A percentile compares a stretch with the other conserved stretches of the same genome.
phyloP scores from a whole-genome alignment of 2,888 invertebrate species.

The Thymelicus sylvestris region DNA sequence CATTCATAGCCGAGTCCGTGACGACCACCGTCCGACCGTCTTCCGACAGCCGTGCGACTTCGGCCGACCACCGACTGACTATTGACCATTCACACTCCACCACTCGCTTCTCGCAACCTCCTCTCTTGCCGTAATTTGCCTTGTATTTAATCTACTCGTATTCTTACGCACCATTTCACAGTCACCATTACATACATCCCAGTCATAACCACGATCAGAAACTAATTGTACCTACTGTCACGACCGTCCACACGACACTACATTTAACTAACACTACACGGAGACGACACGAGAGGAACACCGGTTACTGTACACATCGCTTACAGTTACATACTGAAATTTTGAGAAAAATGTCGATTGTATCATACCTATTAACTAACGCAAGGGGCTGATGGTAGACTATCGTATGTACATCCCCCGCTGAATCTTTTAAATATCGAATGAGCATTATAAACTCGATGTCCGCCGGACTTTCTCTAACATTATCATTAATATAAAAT shows the following conservation, averaged over 20 bases:
- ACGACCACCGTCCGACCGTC: constrained; percentile 16
- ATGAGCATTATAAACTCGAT: constrained; percentile 77
- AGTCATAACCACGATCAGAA: constrained; percentile 59
- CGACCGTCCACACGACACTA: constrained; percentile 58
- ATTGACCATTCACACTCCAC: constrained; percentile 39
- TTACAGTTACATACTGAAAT: constrained; percentile 56
- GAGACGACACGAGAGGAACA: constrained; percentile 82
- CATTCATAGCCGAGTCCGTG: constrained; percentile 64
- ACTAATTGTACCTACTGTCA: constrained; percentile 67
- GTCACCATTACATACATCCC: constrained; percentile 50
- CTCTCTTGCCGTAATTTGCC: constrained; percentile 35
- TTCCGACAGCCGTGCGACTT: constrained; percentile 1
- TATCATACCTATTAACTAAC: constrained; percentile 69
- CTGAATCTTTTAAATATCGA: constrained; percentile 63
- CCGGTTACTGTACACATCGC: constrained; percentile 81
- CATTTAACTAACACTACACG: constrained; percentile 74
- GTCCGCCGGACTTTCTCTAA: constrained; percentile 72
- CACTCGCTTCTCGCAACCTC: constrained; percentile 37
- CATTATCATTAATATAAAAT: constrained; percentile 77
- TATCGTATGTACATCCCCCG: constrained; percentile 77
- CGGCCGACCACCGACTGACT: constrained; percentile 22
- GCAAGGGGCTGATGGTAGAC: constrained; percentile 62
- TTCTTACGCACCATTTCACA: constrained; percentile 46
- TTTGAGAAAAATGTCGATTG: constrained; percentile 65
- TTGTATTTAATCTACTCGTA: constrained; percentile 20